Percentiles rank a stretch among this genome's conserved stretches.
phyloP scores from a whole-genome alignment of 1,140 invertebrate genomes.

The Bathynomus jamesi region DNA sequence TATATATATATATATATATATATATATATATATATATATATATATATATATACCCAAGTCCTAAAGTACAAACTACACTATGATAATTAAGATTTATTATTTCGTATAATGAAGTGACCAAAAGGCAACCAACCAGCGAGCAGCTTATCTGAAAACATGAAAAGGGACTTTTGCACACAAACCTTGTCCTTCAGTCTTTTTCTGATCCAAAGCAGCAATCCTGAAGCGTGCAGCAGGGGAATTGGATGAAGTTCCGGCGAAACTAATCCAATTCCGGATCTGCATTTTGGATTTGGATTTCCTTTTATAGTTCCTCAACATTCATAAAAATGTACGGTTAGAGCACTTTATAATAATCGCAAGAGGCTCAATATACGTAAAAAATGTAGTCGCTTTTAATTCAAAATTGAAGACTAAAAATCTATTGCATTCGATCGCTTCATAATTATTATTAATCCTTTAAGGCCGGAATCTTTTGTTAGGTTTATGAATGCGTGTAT shows the following conservation, averaged over 20 bases:
- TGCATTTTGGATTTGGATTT: conserved; percentile 17
- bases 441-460: too few species aligned
- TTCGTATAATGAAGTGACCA: too few species aligned
- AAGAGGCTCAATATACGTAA: too few species aligned
- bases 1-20: conserved; percentile 8
- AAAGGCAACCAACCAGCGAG: not conserved
- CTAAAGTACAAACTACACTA: not conserved
- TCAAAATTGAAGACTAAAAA: too few species aligned
- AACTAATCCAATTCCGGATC: conserved; percentile 28
- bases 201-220: not conserved
- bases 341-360: too few species aligned
- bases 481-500: too few species aligned
- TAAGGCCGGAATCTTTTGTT: too few species aligned
- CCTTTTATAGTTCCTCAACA: not conserved
- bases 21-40: conserved; percentile 11
- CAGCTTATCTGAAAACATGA: not conserved
- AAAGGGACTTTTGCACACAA: not conserved
- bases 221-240: not conserved
- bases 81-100: not conserved
- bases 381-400: too few species aligned
- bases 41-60: conserved; percentile 9
- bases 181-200: not conserved
- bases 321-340: not conserved
- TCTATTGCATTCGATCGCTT: too few species aligned
- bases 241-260: conserved; percentile 19